Evolutionary conservation across 2,113 vertebrate genomes (phyloP), one percentile per base, ranked within the genome.

Genomic region (Suricata suricatta): DNA sequence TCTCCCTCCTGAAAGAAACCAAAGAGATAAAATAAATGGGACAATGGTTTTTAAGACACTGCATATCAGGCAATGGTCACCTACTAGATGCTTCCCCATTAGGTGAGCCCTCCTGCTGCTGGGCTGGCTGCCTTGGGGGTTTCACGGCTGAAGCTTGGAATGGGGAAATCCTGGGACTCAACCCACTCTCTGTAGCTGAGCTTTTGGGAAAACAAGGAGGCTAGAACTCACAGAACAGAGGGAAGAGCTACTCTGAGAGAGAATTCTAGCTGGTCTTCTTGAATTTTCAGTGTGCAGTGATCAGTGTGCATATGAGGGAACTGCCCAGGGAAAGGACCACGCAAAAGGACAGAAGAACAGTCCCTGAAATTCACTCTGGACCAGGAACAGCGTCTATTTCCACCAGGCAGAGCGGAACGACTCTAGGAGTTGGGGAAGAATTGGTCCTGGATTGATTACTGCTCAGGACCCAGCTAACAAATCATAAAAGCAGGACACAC

Each of bases 21-120:
- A 63, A 68, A 68, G 1, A 77, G 25, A 38, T 7, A 79, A 63
- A 25, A 93, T 29, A 19, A 77, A 35, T 2, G 3, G 50, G 44
- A 27, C 11, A 8, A 23, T 4, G 8, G 0, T 63, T 88, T 87
- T 21, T 1, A 77, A 66, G 60, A 80, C 17, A 21, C 25, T 31
- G 1, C 7, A 7, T 60, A 17, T 23, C 21, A 64, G 60, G 41
- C 7, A 4, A 63, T 2, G 47, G 41, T 41, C 15, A 60, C 33
- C 23, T 21, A 27, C 80, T 27, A 63, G 44, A 52, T 15, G 15
- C 7, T 50, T 41, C 7, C 50, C 64, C 29, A 2, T 0, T 33
- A n/a, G 82, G 5, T 23, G 23, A 31, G 33, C 25, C 31, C 7
- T 29, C 4, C 29, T 4, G 6, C 6, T 0, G 1, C 31, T 1